Evolutionary conservation across 64 coral and sea anemone species (phyloP).

Genomic region (Porites australiensis): DNA sequence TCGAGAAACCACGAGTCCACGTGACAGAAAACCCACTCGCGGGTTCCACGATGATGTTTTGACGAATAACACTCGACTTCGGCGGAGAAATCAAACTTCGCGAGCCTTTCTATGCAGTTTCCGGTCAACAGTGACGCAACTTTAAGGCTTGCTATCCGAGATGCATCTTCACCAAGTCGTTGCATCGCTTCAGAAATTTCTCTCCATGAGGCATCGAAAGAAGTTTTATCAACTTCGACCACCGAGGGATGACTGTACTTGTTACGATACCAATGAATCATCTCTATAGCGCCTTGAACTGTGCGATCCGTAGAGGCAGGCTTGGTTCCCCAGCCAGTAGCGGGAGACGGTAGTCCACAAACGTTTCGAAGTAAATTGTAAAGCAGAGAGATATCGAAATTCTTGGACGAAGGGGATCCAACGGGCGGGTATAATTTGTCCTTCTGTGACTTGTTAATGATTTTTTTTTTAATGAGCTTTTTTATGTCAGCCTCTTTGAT

Average conservation of each 20-base stretch:
- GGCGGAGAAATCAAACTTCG: slow-evolving; percentile 68
- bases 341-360: slow-evolving; percentile 48
- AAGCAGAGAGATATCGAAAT: slow-evolving; percentile 73
- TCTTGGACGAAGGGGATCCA: background rate
- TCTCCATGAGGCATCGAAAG: slow-evolving; percentile 57
- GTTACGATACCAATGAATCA: slow-evolving; percentile 77
- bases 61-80: slow-evolving; percentile 43
- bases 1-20: slow-evolving; percentile 70
- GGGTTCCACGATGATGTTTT: slow-evolving; percentile 64
- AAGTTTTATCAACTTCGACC: slow-evolving; percentile 6
- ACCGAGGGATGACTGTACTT: slow-evolving; percentile 18
- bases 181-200: slow-evolving; percentile 57
- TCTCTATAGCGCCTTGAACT: slow-evolving; percentile 47
- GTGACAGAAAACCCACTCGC: slow-evolving; percentile 60
- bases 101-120: slow-evolving; percentile 56
- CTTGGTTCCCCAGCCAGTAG: slow-evolving; percentile 64
- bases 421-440: slow-evolving; percentile 68
- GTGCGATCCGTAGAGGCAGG: slow-evolving; percentile 52
- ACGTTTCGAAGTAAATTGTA: slow-evolving; percentile 63
- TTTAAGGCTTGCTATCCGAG: slow-evolving; percentile 47
- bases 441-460: slow-evolving; percentile 63
- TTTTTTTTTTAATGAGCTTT: background rate
- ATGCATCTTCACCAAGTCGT: slow-evolving; percentile 37
- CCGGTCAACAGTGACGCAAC: slow-evolving; percentile 18
- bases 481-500: slow-evolving; percentile 9